Base-by-base conservation (phyloP, 2,113 vertebrate genomes). In the Bufo bufo region DNA sequence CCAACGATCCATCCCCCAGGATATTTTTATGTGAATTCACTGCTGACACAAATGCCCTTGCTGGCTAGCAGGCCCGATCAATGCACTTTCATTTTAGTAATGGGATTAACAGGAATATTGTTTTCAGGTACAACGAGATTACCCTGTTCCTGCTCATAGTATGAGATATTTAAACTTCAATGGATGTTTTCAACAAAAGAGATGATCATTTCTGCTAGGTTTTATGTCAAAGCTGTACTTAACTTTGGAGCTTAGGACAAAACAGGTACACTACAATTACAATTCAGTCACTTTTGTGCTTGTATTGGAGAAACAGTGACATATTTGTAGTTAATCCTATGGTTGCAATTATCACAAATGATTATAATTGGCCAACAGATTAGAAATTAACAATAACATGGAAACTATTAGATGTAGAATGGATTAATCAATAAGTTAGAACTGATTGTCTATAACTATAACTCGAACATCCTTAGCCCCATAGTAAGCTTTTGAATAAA, bases 81-180 rank as follows among this genome's bases (percentile, higher is more conserved):
- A 88, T 88, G 86, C 54, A 88, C 79, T 88, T 83, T 88, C 69
- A 88, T 83, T 82, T n/a, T 88, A 72, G 79, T 88, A 88, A 88
- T 83, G 54, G 80, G 69, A 88, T 88, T 83, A 88, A 56, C 43
- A 52, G 19, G 79, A 88, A 83, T 88, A 83, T 88, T 88, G 86
- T 77, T 88, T 88, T 82, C 86, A 75, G 80, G 79, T 82, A 77
- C 86, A 88, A 88, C 83, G 56, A 75, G 86, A 88, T 88, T 88
- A 88, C 47, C 56, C 66, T 65, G 54, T 77, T 61, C 43, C 59
- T 71, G 50, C 61, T 75, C 79, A 72, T 88, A n/a, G 20, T 43
- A 83, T 63, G 86, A 88, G 77, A 88, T 88, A 88, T 83, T 82
- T 83, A 54, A 59, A 88, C 45, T 82, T 83, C 66, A 83, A 77